Base-by-base conservation (phyloP, 1,140 invertebrate genomes). In the Ceratina japonica region DNA sequence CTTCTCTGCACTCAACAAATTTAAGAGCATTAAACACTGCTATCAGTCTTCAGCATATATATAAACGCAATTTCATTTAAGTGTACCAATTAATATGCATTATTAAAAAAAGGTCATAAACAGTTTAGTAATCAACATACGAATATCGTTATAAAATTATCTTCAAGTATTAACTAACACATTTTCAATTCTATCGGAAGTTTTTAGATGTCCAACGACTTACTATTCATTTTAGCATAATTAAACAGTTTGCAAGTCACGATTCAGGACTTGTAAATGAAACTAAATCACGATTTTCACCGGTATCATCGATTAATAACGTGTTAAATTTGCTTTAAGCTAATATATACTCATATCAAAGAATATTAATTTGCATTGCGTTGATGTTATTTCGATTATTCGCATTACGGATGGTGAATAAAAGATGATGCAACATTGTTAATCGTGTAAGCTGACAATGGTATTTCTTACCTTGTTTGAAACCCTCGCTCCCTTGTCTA, bases 401-500 rank as follows among this genome's bases (percentile, higher is more conserved):
- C 52, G 31, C 27, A 22, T 52, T 52, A 72, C 20, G 49, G 1
- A 58, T 27, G 37, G 18, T 51, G 69, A 73, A 64, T 24, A 62
- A 73, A 58, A 64, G 0, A 51, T 37, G 22, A 27, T 44, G 49
- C n/a, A 70, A 24, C 5, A 58, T 37, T 54, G 62, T 81, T 73
- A 85, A 72, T 85, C 61, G 37, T 63, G 54, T 82, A 73, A 75
- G 72, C 61, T 79, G 37, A 64, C 59, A 51, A 54, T 69, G 59
- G 52, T 63, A 51, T 85, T 61, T 87, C 91, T 92, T 92, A 92
- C 91, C 91, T 92, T 92, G 91, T 77, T 92, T 91, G 85, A 90
- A 92, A 89, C 88, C 88, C 82, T 92, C 92, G 87, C 89, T 92
- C 62, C 90, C 91, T 87, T 92, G 92, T 88, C 91, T 92, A 91